phyloP scores from a whole-genome alignment of 1,140 invertebrate genomes.

The Microplitis demolitor region DNA sequence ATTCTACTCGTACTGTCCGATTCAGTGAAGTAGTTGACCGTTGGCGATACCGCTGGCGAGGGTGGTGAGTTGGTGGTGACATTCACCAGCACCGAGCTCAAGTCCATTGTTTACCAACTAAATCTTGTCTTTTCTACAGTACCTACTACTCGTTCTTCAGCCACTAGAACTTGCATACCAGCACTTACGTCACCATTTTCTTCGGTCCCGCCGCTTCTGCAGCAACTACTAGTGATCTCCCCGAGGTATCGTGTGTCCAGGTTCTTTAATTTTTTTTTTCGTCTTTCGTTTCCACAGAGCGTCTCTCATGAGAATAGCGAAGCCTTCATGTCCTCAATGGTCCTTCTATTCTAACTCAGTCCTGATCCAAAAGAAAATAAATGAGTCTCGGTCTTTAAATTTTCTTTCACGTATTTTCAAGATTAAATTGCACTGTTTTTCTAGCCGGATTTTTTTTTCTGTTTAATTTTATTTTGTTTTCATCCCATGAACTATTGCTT shows the following conservation, averaged over 20 bases:
- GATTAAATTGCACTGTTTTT: conserved; percentile 9
- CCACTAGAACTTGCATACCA: conserved; percentile 10
- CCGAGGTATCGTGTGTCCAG: conserved; percentile 21
- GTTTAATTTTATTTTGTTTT: not conserved
- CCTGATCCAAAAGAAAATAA: too few relatives aligned
- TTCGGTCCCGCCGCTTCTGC: not conserved
- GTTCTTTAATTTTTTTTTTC: conserved; percentile 5
- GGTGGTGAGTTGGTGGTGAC: conserved; percentile 32
- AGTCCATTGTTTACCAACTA: conserved; percentile 39
- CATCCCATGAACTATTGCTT: not conserved
- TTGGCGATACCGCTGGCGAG: not conserved
- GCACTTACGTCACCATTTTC: conserved; percentile 31
- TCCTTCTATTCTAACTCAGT: not conserved
- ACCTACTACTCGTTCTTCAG: conserved; percentile 18
- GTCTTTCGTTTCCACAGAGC: conserved; percentile 7
- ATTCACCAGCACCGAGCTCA: conserved; percentile 37
- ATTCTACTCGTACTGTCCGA: not conserved
- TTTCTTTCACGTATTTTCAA: conserved; percentile 6
- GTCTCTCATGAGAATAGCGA: not conserved
- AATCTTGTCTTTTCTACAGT: conserved; percentile 17
- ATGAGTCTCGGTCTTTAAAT: not conserved
- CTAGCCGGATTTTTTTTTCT: not conserved
- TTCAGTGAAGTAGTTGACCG: conserved; percentile 1
- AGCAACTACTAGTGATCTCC: not conserved
- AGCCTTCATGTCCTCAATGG: not conserved